Conservation (phyloP, 2,113 vertebrate species). For the Micronycteris hirsuta region DNA sequence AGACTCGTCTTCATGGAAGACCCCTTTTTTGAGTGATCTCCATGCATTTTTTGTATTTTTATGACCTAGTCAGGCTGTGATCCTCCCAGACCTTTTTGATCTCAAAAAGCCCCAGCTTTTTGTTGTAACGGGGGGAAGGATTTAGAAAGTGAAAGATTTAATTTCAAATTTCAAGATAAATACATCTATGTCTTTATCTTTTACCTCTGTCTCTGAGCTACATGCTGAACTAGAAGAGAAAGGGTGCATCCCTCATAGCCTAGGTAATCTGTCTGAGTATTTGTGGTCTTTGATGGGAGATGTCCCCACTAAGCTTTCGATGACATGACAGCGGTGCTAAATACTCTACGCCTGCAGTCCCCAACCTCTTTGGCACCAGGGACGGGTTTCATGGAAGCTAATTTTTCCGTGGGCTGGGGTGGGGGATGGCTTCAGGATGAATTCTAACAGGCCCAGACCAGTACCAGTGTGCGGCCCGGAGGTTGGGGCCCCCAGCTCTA, state of each 20-base stretch:
- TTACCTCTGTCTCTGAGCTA: background rate
- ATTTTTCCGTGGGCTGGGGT: too few relatives aligned
- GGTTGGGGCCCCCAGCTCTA: too few relatives aligned
- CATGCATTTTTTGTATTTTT: background rate
- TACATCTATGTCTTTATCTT: background rate
- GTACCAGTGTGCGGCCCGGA: too few relatives aligned
- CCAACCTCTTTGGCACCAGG: too few relatives aligned
- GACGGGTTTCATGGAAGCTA: too few relatives aligned
- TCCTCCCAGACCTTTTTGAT: background rate
- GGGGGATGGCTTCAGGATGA: too few relatives aligned
- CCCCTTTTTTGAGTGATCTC: background rate
- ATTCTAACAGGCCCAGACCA: too few relatives aligned
- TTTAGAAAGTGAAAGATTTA: background rate
- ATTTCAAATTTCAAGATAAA: background rate
- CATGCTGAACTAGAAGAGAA: background rate
- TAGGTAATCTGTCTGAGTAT: background rate
- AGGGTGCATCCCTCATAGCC: background rate
- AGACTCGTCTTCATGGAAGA: background rate
- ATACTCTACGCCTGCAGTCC: fast-evolving
- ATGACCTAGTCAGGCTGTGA: background rate
- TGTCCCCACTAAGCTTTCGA: background rate
- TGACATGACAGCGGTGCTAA: background rate
- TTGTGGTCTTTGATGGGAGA: background rate
- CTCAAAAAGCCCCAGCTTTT: background rate
- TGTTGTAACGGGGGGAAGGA: background rate